These are phyloP conservation scores for Calosoma granatense DNA, from an alignment of 1,140 invertebrate species.

Conservation along the genomic window DNA sequence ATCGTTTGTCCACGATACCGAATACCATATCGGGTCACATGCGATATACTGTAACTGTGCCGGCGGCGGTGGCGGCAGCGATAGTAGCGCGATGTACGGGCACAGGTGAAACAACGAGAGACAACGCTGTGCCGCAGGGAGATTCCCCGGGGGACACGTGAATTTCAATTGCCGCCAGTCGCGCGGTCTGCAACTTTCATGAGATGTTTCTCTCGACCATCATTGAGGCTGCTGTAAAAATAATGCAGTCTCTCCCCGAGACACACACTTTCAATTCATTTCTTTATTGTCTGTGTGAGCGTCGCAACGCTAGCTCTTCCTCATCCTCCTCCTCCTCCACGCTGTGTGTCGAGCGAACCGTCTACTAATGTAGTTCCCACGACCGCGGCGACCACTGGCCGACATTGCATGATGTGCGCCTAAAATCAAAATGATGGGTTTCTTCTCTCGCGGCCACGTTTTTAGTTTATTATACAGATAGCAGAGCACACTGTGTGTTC, in stretches of 20 bases:
- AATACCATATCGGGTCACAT: not conserved
- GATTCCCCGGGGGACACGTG: not conserved
- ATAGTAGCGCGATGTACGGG: too few relatives aligned
- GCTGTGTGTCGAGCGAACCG: too few relatives aligned
- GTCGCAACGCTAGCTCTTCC: not conserved
- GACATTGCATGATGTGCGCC: not conserved
- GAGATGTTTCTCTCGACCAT: slow-evolving; percentile 2
- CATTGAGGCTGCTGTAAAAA: slow-evolving; percentile 7
- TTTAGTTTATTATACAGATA: not conserved
- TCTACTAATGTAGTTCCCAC: too few relatives aligned
- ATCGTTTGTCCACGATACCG: too few relatives aligned
- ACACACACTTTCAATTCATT: not conserved
- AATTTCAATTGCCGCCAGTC: not conserved
- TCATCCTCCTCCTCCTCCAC: too few relatives aligned
- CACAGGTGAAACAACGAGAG: not conserved
- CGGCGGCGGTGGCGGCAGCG: too few relatives aligned
- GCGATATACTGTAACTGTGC: not conserved
- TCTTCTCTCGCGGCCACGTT: not conserved
- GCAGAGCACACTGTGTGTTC: not conserved
- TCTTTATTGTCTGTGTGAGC: not conserved
- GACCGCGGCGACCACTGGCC: not conserved
- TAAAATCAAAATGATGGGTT: not conserved
- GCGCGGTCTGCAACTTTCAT: slow-evolving; percentile 3
- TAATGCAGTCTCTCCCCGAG: slow-evolving; percentile 2
- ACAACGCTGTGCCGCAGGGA: not conserved